Conservation (phyloP, 2,113 vertebrate genomes). For the Lycocorax pyrrhopterus region DNA sequence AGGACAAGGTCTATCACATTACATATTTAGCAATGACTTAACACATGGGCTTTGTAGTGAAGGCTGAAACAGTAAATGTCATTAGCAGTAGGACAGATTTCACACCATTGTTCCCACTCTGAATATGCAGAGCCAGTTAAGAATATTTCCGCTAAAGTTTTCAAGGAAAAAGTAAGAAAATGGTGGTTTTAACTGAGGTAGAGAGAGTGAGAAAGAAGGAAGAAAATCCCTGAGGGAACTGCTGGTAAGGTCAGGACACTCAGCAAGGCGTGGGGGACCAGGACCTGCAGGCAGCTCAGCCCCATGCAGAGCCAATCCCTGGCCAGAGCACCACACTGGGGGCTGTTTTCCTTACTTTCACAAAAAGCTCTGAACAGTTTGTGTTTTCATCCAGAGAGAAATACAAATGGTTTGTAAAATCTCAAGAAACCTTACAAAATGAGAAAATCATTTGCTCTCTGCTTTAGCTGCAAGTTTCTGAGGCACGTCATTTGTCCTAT, state of each 20-base stretch:
- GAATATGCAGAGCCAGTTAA: not conserved
- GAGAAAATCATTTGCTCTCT: not conserved
- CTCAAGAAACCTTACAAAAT: not conserved
- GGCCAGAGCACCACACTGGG: not conserved
- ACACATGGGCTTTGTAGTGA: not conserved
- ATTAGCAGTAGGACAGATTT: not conserved
- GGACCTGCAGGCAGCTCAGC: not conserved
- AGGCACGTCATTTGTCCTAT: not conserved
- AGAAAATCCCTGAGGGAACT: not conserved
- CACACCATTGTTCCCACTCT: not conserved
- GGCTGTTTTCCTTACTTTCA: rapidly evolving
- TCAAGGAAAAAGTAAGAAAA: not conserved
- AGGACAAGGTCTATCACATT: not conserved
- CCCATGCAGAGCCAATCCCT: not conserved
- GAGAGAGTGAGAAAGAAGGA: not conserved
- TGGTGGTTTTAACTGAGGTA: not conserved
- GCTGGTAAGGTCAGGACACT: not conserved
- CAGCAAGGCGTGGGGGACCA: rapidly evolving
- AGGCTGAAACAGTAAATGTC: not conserved
- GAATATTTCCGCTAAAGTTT: not conserved
- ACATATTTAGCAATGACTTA: not conserved
- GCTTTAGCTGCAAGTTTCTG: not conserved
- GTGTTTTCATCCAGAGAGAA: not conserved
- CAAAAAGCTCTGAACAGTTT: not conserved
- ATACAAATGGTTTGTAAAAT: not conserved